A percentile compares a stretch with the other conserved stretches of the same genome.
These are phyloP conservation scores for Gadopsis bispinosus DNA, from an alignment of 2,797 vertebrate species.

Conservation along the genomic window DNA sequence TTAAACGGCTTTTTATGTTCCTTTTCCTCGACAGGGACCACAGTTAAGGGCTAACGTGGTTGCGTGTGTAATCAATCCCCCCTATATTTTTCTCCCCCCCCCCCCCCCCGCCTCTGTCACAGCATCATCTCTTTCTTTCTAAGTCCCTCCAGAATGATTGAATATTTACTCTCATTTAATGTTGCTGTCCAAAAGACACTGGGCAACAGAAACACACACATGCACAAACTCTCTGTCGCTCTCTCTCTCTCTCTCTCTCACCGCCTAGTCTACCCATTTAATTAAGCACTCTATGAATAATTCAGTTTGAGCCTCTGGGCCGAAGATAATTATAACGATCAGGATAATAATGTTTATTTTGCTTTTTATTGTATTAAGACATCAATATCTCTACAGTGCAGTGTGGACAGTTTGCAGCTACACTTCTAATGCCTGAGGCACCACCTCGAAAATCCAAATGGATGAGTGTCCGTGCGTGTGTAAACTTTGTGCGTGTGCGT, in stretches of 20 bases:
- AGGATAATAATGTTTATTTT: constrained; percentile 90
- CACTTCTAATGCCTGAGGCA: constrained; percentile 55
- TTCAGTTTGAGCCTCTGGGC: constrained; percentile 86
- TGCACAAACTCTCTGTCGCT: constrained; percentile 38
- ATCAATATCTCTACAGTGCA: constrained; percentile 83
- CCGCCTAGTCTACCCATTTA: constrained; percentile 83
- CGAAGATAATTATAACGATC: constrained; percentile 88
- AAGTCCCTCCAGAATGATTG: constrained; percentile 66
- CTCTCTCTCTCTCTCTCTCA: neutral
- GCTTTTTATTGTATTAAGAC: constrained; percentile 88
- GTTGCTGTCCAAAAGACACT: constrained; percentile 69
- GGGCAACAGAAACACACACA: constrained; percentile 50
- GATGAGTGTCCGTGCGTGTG: neutral
- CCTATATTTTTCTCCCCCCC: neutral
- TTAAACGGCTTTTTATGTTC: constrained; percentile 67
- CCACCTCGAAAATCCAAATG: constrained; percentile 38
- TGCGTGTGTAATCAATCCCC: constrained; percentile 46
- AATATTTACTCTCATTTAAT: constrained; percentile 77
- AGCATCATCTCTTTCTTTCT: constrained; percentile 48
- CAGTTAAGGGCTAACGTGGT: constrained; percentile 66
- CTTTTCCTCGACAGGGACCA: constrained; percentile 54
- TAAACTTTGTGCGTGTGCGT: neutral
- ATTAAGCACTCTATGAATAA: constrained; percentile 87
- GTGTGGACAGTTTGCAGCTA: constrained; percentile 71
- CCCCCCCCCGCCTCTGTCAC: constrained; percentile 47